Conservation (phyloP, 1,140 invertebrate species). For the Dermatophagoides farinae region DNA sequence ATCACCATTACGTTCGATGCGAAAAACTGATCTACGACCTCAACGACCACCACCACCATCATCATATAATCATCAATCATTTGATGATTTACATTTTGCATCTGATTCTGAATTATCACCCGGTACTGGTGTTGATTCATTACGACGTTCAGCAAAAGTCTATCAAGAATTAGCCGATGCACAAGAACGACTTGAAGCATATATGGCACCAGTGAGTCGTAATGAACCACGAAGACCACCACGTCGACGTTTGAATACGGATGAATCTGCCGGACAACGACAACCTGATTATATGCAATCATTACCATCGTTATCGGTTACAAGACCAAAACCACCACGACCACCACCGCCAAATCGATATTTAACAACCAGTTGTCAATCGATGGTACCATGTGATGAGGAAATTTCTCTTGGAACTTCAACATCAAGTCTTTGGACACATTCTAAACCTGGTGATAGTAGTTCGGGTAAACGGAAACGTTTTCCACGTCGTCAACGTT, state of each 20-base stretch:
- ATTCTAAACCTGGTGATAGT: neutral
- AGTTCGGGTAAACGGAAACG: neutral
- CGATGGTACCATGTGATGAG: neutral
- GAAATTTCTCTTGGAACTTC: neutral
- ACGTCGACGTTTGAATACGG: neutral
- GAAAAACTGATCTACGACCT: too few relatives aligned
- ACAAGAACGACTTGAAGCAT: conserved; percentile 5
- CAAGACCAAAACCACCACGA: conserved; percentile 5
- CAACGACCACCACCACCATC: neutral
- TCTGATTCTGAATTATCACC: conserved; percentile 10
- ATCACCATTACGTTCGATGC: neutral
- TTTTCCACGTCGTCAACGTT: neutral
- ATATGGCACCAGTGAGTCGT: neutral
- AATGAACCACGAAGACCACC: conserved; percentile 8
- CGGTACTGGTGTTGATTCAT: neutral
- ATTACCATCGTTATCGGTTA: neutral
- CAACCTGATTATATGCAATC: neutral
- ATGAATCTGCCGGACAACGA: neutral
- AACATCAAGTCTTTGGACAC: neutral
- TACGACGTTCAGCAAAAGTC: neutral
- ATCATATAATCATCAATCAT: neutral
- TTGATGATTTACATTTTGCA: conserved; percentile 8
- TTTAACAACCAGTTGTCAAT: neutral
- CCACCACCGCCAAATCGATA: conserved; percentile 12
- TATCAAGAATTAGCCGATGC: conserved; percentile 2